Evolutionary conservation across 2,113 vertebrate species (phyloP).

Genomic region (Crotalus horridus): DNA sequence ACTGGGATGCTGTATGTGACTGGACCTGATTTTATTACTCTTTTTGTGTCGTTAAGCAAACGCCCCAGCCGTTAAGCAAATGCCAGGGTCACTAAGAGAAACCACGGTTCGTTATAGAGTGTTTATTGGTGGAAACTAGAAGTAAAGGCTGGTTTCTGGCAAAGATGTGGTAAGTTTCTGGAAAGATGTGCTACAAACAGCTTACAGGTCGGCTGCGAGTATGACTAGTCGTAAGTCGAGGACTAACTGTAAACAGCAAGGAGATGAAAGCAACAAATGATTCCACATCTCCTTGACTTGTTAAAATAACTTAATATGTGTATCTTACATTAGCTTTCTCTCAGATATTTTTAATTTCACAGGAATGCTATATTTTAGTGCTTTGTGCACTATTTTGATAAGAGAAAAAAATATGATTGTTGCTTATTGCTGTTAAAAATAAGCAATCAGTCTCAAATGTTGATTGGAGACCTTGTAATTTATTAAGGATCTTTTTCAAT

Average conservation of each 20-base stretch:
- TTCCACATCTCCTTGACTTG: not conserved
- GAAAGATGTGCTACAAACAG: no score
- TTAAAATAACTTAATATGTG: not conserved
- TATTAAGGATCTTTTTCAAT: not conserved
- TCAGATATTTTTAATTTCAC: not conserved
- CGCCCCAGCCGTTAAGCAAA: not conserved
- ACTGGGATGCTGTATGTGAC: not conserved
- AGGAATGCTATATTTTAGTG: not conserved
- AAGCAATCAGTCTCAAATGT: not conserved
- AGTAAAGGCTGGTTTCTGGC: not conserved
- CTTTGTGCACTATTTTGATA: not conserved
- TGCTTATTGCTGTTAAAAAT: not conserved
- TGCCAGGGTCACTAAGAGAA: not conserved
- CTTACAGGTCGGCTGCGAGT: not conserved
- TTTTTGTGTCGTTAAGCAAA: not conserved
- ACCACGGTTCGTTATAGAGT: not conserved
- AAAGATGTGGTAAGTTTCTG: not conserved
- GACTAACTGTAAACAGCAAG: conserved; percentile 3
- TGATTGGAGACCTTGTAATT: not conserved
- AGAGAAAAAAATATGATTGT: not conserved
- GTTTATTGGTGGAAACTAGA: not conserved
- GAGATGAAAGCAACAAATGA: not conserved
- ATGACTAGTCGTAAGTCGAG: not conserved
- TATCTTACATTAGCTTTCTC: not conserved
- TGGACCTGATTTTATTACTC: not conserved